Base-by-base conservation (phyloP, 2,888 invertebrate species). In the Girardia tigrina region DNA sequence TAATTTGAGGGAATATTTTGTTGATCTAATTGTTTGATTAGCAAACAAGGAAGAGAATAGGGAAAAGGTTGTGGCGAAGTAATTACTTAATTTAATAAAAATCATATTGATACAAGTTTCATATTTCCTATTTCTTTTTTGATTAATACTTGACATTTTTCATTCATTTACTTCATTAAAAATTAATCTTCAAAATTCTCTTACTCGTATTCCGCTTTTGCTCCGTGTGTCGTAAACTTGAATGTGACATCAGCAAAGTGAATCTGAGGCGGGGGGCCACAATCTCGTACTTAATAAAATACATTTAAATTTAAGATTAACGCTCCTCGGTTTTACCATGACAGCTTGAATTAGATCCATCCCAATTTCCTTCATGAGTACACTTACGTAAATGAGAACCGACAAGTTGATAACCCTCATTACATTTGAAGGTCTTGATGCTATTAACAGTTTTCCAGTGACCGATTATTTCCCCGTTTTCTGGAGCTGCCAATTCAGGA, bases 301-400 rank as follows among this genome's bases (percentile, higher is more conserved):
- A 23, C 29, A 6, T 29, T 28, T 36, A 2, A 6, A 36, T 27
- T 73, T 69, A 6, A 28, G 14, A 71, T 6, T 12, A 71, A 26
- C 4, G 23, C 16, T 71, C 4, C 2, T 4, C 4, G 6, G 4
- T 71, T 6, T 73, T 74, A 74, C 74, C 27, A 26, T 26, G 20
- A 69, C 74, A 74, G 16, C 6, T 20, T 4, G 74, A 42, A 26
- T 42, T 28, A 1, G n/a, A 42, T 69, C 74, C 74, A 56, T 74
- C 74, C 74, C 74, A 74, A 8, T 74, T 4, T 2, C 74, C 74
- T 23, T 26, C 27, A 26, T 27, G 26, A 4, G 36, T 42, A 69
- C 74, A 74, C 27, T 69, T 42, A 8, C 74, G 74, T 20, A 69
- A 69, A 42, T 74, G 36, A 4, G 74, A 74, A 69, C 74, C 74